These are phyloP conservation scores for Euspilapteryx auroguttella DNA, from an alignment of 2,888 invertebrate species.

Conservation along the genomic window DNA sequence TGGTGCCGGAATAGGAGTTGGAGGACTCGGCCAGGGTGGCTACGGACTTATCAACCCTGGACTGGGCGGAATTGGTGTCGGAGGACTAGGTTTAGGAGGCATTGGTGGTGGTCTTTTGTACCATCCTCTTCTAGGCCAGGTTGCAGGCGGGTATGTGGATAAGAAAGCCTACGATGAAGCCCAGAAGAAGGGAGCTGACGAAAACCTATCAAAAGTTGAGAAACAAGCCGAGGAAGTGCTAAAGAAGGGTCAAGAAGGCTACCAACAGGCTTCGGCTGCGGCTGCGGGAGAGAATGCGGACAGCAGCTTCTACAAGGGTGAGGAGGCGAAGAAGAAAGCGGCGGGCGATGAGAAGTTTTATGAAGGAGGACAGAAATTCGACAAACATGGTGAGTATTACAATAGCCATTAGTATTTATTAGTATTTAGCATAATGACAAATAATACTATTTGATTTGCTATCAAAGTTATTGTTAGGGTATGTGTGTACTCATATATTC, in stretches of 20 bases:
- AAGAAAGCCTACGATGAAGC: constrained; percentile 59
- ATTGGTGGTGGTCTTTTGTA: constrained; percentile 26
- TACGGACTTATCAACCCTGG: constrained; percentile 28
- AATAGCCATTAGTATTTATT: not conserved
- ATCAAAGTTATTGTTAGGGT: too few species aligned
- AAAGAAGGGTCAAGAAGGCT: constrained; percentile 61
- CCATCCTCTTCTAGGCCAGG: constrained; percentile 37
- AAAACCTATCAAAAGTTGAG: constrained; percentile 52
- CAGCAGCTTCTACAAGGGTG: constrained; percentile 52
- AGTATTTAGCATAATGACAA: too few species aligned
- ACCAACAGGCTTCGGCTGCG: constrained; percentile 53
- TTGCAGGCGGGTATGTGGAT: constrained; percentile 51
- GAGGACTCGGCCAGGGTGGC: constrained; percentile 10
- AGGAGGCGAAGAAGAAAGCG: constrained; percentile 61
- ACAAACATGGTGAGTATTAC: constrained; percentile 51
- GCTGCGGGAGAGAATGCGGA: constrained; percentile 58
- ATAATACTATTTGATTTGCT: too few species aligned
- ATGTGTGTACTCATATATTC: too few species aligned
- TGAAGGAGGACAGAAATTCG: constrained; percentile 58
- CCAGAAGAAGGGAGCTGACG: constrained; percentile 59
- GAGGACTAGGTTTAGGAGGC: constrained; percentile 20
- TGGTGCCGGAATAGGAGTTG: constrained; percentile 9
- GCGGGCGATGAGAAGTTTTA: constrained; percentile 63
- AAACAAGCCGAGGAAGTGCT: constrained; percentile 58
- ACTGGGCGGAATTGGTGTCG: constrained; percentile 30